A percentile compares a stretch with the other conserved stretches of the same genome.
phyloP scores from a whole-genome alignment of 2,888 invertebrate species.

The Calliscelio sp. region DNA sequence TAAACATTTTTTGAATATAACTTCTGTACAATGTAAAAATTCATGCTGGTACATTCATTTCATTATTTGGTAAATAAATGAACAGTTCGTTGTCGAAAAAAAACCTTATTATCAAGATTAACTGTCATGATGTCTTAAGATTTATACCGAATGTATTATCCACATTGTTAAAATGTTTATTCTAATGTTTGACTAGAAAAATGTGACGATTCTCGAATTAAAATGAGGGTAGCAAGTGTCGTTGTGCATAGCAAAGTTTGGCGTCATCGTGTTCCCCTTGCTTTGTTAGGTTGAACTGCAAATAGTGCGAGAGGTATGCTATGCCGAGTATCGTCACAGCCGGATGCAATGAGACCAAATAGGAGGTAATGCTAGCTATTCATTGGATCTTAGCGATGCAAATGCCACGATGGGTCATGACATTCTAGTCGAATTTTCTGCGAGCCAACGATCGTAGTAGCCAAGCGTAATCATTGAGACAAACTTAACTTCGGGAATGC shows the following conservation, averaged over 20 bases:
- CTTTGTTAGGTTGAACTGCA: slow-evolving; percentile 77
- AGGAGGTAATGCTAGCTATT: slow-evolving; percentile 82
- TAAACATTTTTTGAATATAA: slow-evolving; percentile 36
- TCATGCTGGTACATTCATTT: too few species aligned
- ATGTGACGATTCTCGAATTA: slow-evolving; percentile 44
- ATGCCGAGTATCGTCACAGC: slow-evolving; percentile 80
- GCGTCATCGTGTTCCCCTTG: slow-evolving; percentile 78
- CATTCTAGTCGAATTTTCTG: slow-evolving; percentile 81
- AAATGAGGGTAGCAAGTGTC: slow-evolving; percentile 61
- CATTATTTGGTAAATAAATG: too few species aligned
- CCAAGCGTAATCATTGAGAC: slow-evolving; percentile 66
- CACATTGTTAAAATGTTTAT: neutral
- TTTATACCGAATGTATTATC: neutral
- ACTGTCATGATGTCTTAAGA: too few species aligned
- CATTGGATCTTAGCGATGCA: slow-evolving; percentile 82
- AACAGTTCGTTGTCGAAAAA: too few species aligned
- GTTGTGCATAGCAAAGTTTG: slow-evolving; percentile 77
- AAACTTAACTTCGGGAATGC: slow-evolving; percentile 70
- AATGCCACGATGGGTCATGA: slow-evolving; percentile 82
- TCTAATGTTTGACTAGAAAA: slow-evolving; percentile 26
- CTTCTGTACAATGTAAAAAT: too few species aligned
- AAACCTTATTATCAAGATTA: too few species aligned
- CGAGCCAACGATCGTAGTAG: slow-evolving; percentile 73
- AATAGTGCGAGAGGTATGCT: slow-evolving; percentile 82
- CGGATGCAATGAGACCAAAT: slow-evolving; percentile 82